Base-by-base conservation (phyloP, 2,113 vertebrate genomes). In the Macquaria ambigua region DNA sequence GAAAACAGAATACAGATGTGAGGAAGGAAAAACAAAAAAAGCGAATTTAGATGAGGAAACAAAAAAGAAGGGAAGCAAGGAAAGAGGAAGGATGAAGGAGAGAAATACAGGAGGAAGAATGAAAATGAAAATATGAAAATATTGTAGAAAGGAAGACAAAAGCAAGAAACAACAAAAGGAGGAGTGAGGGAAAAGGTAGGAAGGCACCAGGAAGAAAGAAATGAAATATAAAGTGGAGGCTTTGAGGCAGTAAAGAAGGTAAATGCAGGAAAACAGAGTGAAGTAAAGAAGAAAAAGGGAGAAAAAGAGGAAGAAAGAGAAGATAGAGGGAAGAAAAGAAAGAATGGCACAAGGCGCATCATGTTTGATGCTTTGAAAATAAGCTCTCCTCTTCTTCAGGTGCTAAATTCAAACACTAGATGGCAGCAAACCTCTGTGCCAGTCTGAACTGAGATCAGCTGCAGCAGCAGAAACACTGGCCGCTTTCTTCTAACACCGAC, bases 381-480 rank as follows among this genome's bases (percentile, higher is more conserved):
- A 20, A 43, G 15, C 12, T n/a, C 7, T 23, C 46, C 1, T 31
- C 14, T n/a, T 6, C 31, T 52, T 18, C 41, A 82, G 16, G 15
- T 23, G 10, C n/a, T 11, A 8, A 34, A 43, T 37, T 21, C 0
- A 34, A 46, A 23, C 84, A 61, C 50, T 23, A 67, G 84, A 43
- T 77, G 79, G 74, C 74, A 73, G 79, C 74, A 86, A 10, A 76
- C 15, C 18, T 71, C 31, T 53, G 21, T 1, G 37, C 9, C 2
- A 50, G 43, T 5, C 28, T 70, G 58, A 37, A 0, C 66, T 52
- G 34, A 67, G 50, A 28, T 74, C 39, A 79, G 63, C 75, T 18
- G 59, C 48, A 39, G 56, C 55, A 46, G 37, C 72, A 28, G 10
- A 20, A 14, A 63, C 78, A 62, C 58, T 16, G 46, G 25, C 15